Conservation (phyloP, 2,888 invertebrate species). For the Chironomus tentans region DNA sequence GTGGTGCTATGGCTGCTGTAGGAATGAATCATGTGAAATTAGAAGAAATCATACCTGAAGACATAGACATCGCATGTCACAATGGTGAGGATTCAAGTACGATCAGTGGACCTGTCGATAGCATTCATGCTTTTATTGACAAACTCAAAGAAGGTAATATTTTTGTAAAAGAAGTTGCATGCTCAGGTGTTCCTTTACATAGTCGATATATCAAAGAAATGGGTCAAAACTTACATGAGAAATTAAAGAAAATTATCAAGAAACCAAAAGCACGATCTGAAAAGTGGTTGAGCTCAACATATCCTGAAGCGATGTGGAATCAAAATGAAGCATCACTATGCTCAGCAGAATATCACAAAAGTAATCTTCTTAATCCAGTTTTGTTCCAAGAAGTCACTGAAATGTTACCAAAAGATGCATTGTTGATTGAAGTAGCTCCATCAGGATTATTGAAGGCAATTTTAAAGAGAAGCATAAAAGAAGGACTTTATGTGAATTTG, state of each 20-base stretch:
- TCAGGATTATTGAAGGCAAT: slow-evolving; percentile 84
- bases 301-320: slow-evolving; percentile 57
- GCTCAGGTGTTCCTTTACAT: slow-evolving; percentile 75
- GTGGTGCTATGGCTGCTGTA: slow-evolving; percentile 74
- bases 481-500: slow-evolving; percentile 63
- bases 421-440: slow-evolving; percentile 82
- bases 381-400: slow-evolving; percentile 73
- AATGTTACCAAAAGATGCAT: slow-evolving; percentile 70
- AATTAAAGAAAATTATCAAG: slow-evolving; percentile 52
- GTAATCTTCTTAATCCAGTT: slow-evolving; percentile 64
- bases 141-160: slow-evolving; percentile 55
- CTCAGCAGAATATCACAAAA: slow-evolving; percentile 74
- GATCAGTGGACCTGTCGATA: slow-evolving; percentile 67
- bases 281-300: slow-evolving; percentile 72
- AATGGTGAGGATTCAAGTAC: slow-evolving; percentile 72
- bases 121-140: slow-evolving; percentile 52
- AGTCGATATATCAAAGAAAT: slow-evolving; percentile 59
- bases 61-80: slow-evolving; percentile 71
- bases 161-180: slow-evolving; percentile 67
- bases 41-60: slow-evolving; percentile 52
- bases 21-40: slow-evolving; percentile 50
- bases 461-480: slow-evolving; percentile 62
- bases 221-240: slow-evolving; percentile 54
- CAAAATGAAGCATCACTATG: slow-evolving; percentile 51
- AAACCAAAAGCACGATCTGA: slow-evolving; percentile 53